phyloP scores from a whole-genome alignment of 2,113 vertebrate species.

The Cyphomyrus plagiostoma region DNA sequence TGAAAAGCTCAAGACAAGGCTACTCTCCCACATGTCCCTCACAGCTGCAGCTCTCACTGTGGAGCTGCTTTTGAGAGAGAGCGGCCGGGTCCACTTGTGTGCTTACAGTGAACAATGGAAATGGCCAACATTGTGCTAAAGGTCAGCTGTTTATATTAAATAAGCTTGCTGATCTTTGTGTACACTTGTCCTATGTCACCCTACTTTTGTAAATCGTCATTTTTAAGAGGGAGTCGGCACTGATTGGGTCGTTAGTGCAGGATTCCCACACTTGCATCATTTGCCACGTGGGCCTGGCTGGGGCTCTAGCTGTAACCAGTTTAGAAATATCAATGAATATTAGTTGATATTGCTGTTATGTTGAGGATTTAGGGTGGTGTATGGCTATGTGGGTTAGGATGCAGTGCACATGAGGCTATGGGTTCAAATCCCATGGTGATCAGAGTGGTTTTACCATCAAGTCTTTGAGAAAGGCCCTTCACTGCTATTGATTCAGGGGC shows the following conservation, averaged over 20 bases:
- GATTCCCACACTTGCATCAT: not conserved
- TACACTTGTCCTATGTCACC: not conserved
- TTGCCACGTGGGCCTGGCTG: not conserved
- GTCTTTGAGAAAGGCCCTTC: not conserved
- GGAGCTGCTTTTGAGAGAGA: not conserved
- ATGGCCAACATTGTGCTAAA: not conserved
- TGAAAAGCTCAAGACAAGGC: not conserved
- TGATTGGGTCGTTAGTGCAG: not conserved
- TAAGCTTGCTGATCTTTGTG: not conserved
- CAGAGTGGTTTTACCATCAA: not conserved
- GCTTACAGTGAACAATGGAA: not conserved
- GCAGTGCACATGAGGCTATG: not conserved
- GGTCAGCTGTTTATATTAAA: not conserved
- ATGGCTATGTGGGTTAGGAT: not conserved
- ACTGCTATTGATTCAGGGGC: not conserved
- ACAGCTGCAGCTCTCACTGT: conserved; percentile 36
- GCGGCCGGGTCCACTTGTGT: not conserved
- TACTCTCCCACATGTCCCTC: conserved; percentile 34
- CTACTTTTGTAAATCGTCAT: not conserved
- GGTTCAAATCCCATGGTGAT: not conserved
- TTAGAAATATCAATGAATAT: not conserved
- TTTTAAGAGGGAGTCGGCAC: not conserved
- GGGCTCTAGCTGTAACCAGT: not conserved
- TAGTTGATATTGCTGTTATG: not conserved
- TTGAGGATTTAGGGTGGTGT: not conserved